A percentile compares a stretch with the other conserved stretches of the same genome.
phyloP scores from a whole-genome alignment of 37 sponge, comb jelly and placozoan species.

The Dysidea cf. avara region DNA sequence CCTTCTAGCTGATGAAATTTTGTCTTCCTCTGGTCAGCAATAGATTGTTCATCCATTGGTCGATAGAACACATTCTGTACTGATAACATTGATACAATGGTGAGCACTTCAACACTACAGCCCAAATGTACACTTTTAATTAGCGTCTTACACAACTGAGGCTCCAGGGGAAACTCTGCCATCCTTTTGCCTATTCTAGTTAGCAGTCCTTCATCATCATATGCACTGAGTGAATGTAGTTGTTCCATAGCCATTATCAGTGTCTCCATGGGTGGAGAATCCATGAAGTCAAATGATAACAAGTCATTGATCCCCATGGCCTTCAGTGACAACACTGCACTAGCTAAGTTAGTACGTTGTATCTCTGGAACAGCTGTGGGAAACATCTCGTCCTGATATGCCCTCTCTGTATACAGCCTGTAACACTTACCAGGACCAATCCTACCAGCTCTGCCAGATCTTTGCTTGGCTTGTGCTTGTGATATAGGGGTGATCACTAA shows the following conservation, averaged over 20 bases:
- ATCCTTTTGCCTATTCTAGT: constrained; percentile 90
- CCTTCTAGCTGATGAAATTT: constrained; percentile 97
- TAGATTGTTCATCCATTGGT: constrained; percentile 96
- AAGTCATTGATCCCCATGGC: constrained; percentile 98
- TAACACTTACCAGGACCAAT: constrained; percentile 98
- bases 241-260: constrained; percentile 96
- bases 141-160: constrained; percentile 90
- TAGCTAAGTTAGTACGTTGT: constrained; percentile 94
- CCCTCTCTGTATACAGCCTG: constrained; percentile 95
- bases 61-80: constrained; percentile 97
- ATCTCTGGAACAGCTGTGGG: constrained; percentile 98
- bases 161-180: constrained; percentile 99
- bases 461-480: constrained; percentile 96
- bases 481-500: constrained; percentile 96
- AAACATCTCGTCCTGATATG: constrained; percentile 96
- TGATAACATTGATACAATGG: constrained; percentile 97
- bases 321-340: constrained; percentile 87
- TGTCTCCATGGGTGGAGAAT: constrained; percentile 96
- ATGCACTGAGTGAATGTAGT: constrained; percentile 90
- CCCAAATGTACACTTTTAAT: constrained; percentile 94
- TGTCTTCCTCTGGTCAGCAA: constrained; percentile 95
- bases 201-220: constrained; percentile 93
- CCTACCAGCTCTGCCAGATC: constrained; percentile 94
- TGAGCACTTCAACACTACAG: constrained; percentile 94
- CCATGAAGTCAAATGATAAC: constrained; percentile 98